A percentile compares a stretch with the other conserved stretches of the same genome.
Evolutionary conservation across 2,113 vertebrate species (phyloP).

Genomic region (Tachysurus fulvidraco): DNA sequence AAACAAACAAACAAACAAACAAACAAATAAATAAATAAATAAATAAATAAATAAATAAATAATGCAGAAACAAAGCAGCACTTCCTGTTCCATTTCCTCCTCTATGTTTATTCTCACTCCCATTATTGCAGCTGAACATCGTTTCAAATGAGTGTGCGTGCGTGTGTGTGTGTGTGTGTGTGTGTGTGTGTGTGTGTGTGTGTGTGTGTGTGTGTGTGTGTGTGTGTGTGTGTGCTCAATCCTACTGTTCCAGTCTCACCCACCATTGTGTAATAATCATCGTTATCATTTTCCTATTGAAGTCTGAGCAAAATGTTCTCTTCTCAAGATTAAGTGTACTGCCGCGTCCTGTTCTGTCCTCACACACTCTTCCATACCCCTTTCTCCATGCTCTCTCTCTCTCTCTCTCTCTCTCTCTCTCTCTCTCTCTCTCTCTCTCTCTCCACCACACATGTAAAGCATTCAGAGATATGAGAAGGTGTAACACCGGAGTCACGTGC

Average conservation of each 20-base stretch:
- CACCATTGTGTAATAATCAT: not conserved
- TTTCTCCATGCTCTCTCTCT: not conserved
- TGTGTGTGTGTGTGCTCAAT: not conserved
- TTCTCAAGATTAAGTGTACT: conserved; percentile 1
- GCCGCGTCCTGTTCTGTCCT: conserved; percentile 15
- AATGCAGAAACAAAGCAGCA: too few species aligned
- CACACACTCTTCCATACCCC: not conserved
- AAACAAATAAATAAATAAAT: too few species aligned
- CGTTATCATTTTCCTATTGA: not conserved
- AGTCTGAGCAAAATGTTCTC: conserved; percentile 25
- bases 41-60: too few species aligned
- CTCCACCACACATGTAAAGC: not conserved
- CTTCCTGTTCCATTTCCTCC: too few species aligned
- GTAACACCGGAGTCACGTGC: too few species aligned
- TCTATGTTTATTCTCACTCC: too few species aligned
- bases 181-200: too few species aligned
- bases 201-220: too few species aligned
- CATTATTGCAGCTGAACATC: not conserved
- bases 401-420: too few species aligned
- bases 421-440: not conserved
- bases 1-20: too few species aligned
- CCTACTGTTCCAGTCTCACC: not conserved
- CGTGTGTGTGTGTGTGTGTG: too few species aligned
- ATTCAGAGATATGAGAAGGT: not conserved
- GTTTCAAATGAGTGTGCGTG: not conserved